Evolutionary conservation across 2,797 vertebrate species (phyloP).

Genomic region (Chelon auratus): DNA sequence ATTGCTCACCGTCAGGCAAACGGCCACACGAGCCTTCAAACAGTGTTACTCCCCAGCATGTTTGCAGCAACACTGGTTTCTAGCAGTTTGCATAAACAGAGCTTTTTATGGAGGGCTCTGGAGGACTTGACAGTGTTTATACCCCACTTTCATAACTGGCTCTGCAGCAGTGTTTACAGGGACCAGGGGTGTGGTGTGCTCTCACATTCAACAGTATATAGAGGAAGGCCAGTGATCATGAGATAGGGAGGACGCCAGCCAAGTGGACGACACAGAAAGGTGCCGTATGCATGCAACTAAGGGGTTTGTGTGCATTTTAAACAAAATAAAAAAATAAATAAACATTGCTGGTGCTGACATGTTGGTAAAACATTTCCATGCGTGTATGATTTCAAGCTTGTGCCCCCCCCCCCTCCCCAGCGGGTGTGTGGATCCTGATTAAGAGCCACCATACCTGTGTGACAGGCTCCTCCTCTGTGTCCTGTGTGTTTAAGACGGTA

Average conservation of each 20-base stretch:
- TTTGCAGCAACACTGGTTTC: conserved; percentile 51
- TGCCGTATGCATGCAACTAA: conserved; percentile 27
- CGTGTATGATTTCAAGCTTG: conserved; percentile 20
- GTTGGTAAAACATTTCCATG: conserved; percentile 26
- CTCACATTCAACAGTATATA: conserved; percentile 26
- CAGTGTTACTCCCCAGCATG: conserved; percentile 19
- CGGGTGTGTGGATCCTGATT: conserved; percentile 32
- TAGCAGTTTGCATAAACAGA: conserved; percentile 66
- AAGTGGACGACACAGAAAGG: conserved; percentile 22
- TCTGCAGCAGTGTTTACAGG: conserved; percentile 62
- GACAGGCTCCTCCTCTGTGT: conserved; percentile 90
- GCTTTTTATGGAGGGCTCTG: conserved; percentile 71
- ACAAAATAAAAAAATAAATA: neutral
- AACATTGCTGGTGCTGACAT: conserved; percentile 5
- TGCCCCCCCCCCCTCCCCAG: neutral
- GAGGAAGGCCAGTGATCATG: conserved; percentile 48
- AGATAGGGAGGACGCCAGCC: conserved; percentile 47
- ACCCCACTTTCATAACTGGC: conserved; percentile 50
- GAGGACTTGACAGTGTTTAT: conserved; percentile 66
- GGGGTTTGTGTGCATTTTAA: neutral
- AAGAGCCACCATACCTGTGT: conserved; percentile 85
- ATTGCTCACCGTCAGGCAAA: conserved; percentile 17
- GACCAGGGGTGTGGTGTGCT: conserved; percentile 5
- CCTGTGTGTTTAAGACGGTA: conserved; percentile 93
- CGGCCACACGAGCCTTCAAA: conserved; percentile 7